Conservation (phyloP, 2,113 vertebrate genomes). For the Pomatorhinus ruficollis region DNA sequence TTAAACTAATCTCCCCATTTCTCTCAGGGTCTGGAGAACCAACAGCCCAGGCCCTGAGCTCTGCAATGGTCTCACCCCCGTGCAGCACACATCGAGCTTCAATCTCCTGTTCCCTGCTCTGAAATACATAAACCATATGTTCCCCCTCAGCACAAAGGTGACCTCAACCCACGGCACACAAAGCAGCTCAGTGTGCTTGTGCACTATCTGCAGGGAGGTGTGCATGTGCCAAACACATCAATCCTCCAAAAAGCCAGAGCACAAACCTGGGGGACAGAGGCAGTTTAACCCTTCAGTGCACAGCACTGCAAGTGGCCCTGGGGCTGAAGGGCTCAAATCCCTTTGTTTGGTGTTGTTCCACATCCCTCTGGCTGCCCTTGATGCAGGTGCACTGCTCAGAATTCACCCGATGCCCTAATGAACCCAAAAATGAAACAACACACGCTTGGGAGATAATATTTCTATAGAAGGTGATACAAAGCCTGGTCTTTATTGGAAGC, state of each 20-base stretch:
- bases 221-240: constrained; percentile 20
- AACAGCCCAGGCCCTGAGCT: not conserved
- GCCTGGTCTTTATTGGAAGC: not conserved
- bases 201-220: not conserved
- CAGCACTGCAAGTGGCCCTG: rapidly evolving
- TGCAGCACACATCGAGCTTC: not conserved
- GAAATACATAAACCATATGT: constrained; percentile 26
- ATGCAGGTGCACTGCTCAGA: not conserved
- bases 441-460: not conserved
- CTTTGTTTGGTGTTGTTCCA: not conserved
- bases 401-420: rapidly evolving
- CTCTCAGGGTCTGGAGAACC: not conserved
- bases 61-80: not conserved
- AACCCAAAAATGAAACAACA: not conserved
- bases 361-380: not conserved
- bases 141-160: constrained; percentile 2
- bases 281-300: not conserved
- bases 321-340: not conserved
- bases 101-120: not conserved
- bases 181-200: not conserved
- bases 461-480: too few species aligned
- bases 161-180: not conserved
- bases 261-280: not conserved
- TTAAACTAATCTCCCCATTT: not conserved
- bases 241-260: not conserved